Evolutionary conservation across 1,140 invertebrate genomes (phyloP).

Genomic region (Mya arenaria): DNA sequence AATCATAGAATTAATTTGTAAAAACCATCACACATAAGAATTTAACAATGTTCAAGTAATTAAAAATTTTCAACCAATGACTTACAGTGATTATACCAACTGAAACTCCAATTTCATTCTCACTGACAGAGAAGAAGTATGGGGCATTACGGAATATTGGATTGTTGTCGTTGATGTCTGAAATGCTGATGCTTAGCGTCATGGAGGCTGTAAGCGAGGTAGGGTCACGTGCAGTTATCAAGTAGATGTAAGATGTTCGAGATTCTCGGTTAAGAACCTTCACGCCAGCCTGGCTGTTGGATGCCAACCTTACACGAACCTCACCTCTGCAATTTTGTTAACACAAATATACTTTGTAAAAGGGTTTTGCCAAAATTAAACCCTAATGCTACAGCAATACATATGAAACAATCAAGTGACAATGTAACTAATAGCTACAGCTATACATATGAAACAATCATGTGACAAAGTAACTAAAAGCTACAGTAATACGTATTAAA

Average conservation of each 20-base stretch:
- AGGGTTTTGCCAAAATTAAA: no score
- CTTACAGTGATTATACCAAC: conserved; percentile 66
- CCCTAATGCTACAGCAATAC: no score
- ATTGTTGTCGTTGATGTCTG: conserved; percentile 71
- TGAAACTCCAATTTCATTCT: conserved; percentile 37
- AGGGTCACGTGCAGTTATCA: conserved; percentile 10
- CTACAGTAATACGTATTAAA: no score
- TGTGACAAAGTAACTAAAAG: no score
- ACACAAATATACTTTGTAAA: no score
- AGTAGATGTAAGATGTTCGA: conserved; percentile 11
- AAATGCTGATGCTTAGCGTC: conserved; percentile 64
- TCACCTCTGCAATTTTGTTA: conserved; percentile 35
- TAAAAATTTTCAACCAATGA: not conserved
- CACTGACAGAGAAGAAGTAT: conserved; percentile 57
- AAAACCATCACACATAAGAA: no score
- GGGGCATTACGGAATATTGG: conserved; percentile 58
- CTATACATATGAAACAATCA: no score
- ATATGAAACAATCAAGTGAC: no score
- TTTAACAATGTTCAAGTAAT: no score
- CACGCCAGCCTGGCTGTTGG: not conserved
- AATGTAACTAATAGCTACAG: no score
- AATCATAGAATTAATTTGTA: no score
- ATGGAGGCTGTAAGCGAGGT: conserved; percentile 62
- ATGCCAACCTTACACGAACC: conserved; percentile 6
- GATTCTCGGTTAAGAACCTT: conserved; percentile 34